A percentile compares a stretch with the other conserved stretches of the same genome.
These are phyloP conservation scores for Pluvianellus socialis DNA, from an alignment of 2,113 vertebrate genomes.

Conservation along the genomic window DNA sequence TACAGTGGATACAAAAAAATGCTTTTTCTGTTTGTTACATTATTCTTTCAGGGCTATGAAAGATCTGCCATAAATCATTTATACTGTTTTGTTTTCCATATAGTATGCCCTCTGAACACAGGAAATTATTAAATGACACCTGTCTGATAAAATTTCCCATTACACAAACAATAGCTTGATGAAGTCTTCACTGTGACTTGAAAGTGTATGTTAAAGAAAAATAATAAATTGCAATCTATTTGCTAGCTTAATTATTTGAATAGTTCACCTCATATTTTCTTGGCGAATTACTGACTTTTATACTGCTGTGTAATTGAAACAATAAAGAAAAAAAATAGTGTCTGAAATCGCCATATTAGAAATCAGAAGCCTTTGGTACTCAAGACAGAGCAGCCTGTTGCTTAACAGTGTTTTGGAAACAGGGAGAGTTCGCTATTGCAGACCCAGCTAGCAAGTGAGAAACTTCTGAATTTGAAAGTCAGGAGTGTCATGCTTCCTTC, in stretches of 20 bases:
- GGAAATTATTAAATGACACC: not conserved
- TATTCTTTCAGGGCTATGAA: not conserved
- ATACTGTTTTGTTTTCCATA: not conserved
- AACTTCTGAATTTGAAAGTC: conserved; percentile 24
- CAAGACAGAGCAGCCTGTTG: conserved; percentile 15
- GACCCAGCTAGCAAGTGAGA: not conserved
- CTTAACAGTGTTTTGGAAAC: not conserved
- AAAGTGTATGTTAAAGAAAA: conserved; percentile 46
- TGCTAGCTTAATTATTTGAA: conserved; percentile 62
- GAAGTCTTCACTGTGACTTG: conserved; percentile 39
- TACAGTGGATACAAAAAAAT: fast-evolving
- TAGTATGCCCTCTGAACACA: not conserved
- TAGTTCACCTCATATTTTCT: conserved; percentile 56
- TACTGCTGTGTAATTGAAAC: conserved; percentile 45
- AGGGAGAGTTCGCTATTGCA: not conserved
- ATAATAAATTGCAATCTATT: conserved; percentile 50
- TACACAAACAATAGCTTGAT: conserved; percentile 6
- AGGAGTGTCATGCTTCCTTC: not conserved
- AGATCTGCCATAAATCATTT: not conserved
- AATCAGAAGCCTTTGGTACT: conserved; percentile 12
- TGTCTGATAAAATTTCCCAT: not conserved
- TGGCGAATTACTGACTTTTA: conserved; percentile 55
- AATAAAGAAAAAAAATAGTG: not conserved
- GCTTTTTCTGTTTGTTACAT: not conserved
- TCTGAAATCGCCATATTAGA: conserved; percentile 1